Evolutionary conservation across 2,113 vertebrate genomes (phyloP).

Genomic region (Passer domesticus): DNA sequence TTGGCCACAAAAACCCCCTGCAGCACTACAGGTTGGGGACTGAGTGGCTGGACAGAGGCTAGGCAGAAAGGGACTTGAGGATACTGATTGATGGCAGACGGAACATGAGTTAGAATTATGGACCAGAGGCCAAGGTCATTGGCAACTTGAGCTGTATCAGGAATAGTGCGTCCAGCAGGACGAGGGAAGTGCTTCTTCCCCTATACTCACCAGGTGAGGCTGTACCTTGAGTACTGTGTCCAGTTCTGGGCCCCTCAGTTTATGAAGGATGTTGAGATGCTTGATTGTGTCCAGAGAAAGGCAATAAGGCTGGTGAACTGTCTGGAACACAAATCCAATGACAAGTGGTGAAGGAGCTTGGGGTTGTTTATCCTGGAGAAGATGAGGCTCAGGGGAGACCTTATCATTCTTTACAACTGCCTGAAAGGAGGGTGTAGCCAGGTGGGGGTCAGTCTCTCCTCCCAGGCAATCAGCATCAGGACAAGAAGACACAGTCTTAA

Average conservation of each 20-base stretch:
- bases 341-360: neutral
- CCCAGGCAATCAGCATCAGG: neutral
- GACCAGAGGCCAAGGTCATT: rapidly evolving
- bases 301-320: neutral
- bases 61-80: neutral
- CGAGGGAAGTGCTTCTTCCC: neutral
- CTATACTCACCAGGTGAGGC: neutral
- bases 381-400: neutral
- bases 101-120: neutral
- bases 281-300: neutral
- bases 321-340: neutral
- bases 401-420: neutral
- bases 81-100: neutral
- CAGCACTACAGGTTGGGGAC: neutral
- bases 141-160: neutral
- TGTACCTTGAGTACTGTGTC: neutral
- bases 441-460: neutral
- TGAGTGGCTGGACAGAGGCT: neutral
- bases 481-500: neutral
- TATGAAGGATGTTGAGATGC: neutral
- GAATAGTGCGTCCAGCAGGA: neutral
- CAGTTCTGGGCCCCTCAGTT: neutral
- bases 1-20: neutral
- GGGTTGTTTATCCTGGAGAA: neutral
- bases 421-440: neutral